phyloP scores from a whole-genome alignment of 2,113 vertebrate species.

The Anoura caudifer region DNA sequence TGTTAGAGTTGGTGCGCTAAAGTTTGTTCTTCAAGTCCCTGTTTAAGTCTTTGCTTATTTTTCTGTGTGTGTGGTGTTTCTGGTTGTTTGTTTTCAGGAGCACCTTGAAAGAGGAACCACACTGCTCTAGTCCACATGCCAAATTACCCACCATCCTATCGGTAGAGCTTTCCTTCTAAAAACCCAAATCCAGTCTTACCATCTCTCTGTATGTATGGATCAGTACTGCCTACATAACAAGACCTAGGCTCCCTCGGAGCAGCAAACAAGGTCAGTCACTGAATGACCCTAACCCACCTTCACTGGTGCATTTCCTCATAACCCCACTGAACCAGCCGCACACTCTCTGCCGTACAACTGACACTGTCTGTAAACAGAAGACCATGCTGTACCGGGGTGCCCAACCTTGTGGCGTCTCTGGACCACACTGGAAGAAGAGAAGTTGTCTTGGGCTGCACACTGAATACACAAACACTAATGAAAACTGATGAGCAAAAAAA shows the following conservation, averaged over 20 bases:
- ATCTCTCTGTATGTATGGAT: not conserved
- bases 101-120: not conserved
- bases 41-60: not conserved
- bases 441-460: no score
- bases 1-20: not conserved
- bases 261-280: not conserved
- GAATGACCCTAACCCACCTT: not conserved
- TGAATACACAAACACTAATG: no score
- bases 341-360: not conserved
- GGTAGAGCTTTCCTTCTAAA: not conserved
- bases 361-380: not conserved
- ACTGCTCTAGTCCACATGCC: not conserved
- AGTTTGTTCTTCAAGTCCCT: not conserved
- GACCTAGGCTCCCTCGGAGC: not conserved
- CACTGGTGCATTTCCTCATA: not conserved
- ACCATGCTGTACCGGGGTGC: no score
- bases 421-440: no score
- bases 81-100: no score
- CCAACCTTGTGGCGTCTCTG: no score
- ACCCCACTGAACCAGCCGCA: not conserved
- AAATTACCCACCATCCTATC: not conserved
- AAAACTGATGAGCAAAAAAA: no score
- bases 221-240: not conserved
- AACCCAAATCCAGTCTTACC: not conserved
- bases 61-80: not conserved